These are phyloP conservation scores for Sweltsa coloradensis DNA, from an alignment of 1,140 invertebrate species.

Conservation along the genomic window DNA sequence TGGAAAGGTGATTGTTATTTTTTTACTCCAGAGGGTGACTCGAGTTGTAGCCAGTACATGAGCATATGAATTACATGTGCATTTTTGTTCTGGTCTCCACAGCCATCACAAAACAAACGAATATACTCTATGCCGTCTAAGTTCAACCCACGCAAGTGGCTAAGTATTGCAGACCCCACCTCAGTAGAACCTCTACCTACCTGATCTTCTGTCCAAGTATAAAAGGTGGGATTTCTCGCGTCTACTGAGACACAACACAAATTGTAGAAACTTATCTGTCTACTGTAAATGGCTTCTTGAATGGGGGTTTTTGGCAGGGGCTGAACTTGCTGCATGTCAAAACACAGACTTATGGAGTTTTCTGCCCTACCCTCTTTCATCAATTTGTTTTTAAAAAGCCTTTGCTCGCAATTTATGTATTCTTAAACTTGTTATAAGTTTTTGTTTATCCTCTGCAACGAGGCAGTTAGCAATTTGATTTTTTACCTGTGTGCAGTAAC, in stretches of 20 bases:
- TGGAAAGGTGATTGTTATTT: slow-evolving; percentile 21
- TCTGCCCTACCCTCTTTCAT: slow-evolving; percentile 7
- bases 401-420: not conserved
- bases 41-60: slow-evolving; percentile 16
- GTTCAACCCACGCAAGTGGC: slow-evolving; percentile 11
- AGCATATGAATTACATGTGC: slow-evolving; percentile 17
- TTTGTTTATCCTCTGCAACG: not conserved
- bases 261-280: slow-evolving; percentile 19
- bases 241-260: slow-evolving; percentile 18
- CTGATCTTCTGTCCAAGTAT: slow-evolving; percentile 19
- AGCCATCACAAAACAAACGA: slow-evolving; percentile 21
- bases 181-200: slow-evolving; percentile 15
- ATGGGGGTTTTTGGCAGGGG: slow-evolving; percentile 16
- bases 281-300: slow-evolving; percentile 18
- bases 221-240: slow-evolving; percentile 18
- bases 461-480: not conserved
- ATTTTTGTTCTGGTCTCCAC: slow-evolving; percentile 21
- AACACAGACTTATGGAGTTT: slow-evolving; percentile 15
- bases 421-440: not conserved
- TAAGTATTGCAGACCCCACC: slow-evolving; percentile 18
- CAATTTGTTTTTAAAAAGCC: too few species aligned
- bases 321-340: slow-evolving; percentile 20
- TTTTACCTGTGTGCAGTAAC: not conserved
- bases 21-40: slow-evolving; percentile 12
- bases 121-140: slow-evolving; percentile 7